Conservation (phyloP, 2,888 invertebrate genomes). For the Apodemia hepburni region DNA sequence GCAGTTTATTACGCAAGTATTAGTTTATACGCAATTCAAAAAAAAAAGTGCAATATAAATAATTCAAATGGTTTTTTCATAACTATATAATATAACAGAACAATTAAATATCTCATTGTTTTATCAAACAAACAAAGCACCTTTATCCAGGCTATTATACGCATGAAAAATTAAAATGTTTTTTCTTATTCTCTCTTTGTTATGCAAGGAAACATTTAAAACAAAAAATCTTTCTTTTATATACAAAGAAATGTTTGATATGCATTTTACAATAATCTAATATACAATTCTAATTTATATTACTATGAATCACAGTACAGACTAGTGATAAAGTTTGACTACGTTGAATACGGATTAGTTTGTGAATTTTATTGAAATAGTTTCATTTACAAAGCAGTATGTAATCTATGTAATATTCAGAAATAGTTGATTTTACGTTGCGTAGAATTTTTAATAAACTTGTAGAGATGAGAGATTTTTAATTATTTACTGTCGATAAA, state of each 20-base stretch:
- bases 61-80: neutral
- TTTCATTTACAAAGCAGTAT: slow-evolving; percentile 16
- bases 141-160: neutral
- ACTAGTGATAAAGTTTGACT: slow-evolving; percentile 49
- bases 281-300: slow-evolving; percentile 22
- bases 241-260: slow-evolving; percentile 42
- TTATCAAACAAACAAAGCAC: slow-evolving; percentile 5
- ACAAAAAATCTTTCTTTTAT: neutral
- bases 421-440: neutral
- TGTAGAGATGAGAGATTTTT: neutral
- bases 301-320: slow-evolving; percentile 65
- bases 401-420: slow-evolving; percentile 2
- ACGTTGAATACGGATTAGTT: slow-evolving; percentile 11
- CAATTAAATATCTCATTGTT: neutral
- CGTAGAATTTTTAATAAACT: neutral
- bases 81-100: no score
- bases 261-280: slow-evolving; percentile 44
- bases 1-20: no score
- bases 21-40: no score
- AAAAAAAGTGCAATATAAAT: neutral
- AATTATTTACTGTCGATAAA: neutral
- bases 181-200: neutral
- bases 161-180: slow-evolving; percentile 1
- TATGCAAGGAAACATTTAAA: neutral
- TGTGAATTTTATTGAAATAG: slow-evolving; percentile 1